Conservation (phyloP, 2,888 invertebrate genomes). For the Meandrusa payeni region DNA sequence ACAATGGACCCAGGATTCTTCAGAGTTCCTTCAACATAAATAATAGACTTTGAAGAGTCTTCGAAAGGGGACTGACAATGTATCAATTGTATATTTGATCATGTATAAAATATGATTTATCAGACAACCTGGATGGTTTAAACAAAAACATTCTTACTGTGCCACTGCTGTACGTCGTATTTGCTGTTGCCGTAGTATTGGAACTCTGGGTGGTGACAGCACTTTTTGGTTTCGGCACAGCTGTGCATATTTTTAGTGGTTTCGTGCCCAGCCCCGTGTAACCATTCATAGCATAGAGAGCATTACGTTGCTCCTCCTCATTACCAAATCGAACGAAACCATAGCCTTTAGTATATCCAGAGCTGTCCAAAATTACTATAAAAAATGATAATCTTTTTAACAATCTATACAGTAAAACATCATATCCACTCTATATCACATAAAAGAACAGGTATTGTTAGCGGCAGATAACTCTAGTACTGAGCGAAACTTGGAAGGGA, state of each 20-base stretch:
- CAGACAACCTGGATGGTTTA: too few relatives aligned
- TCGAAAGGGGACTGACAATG: too few relatives aligned
- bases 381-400: conserved; percentile 30
- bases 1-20: too few relatives aligned
- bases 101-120: too few relatives aligned
- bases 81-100: too few relatives aligned
- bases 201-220: conserved; percentile 47
- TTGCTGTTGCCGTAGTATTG: conserved; percentile 46
- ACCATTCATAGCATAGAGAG: conserved; percentile 95
- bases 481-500: too few relatives aligned
- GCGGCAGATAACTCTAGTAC: too few relatives aligned
- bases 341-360: conserved; percentile 96
- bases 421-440: too few relatives aligned
- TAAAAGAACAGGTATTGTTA: too few relatives aligned
- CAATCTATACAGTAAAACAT: too few relatives aligned
- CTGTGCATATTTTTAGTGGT: conserved; percentile 94
- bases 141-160: conserved; percentile 43
- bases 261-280: conserved; percentile 93
- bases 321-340: conserved; percentile 97
- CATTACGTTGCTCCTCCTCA: conserved; percentile 96
- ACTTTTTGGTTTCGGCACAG: conserved; percentile 92
- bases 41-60: too few relatives aligned
- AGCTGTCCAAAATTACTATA: conserved; percentile 92
- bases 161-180: conserved; percentile 54
- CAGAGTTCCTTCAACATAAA: too few relatives aligned